Evolutionary conservation across 2,113 vertebrate species (phyloP), one percentile per base, ranked within the genome.

Genomic region (Phylloscopus trochilus): DNA sequence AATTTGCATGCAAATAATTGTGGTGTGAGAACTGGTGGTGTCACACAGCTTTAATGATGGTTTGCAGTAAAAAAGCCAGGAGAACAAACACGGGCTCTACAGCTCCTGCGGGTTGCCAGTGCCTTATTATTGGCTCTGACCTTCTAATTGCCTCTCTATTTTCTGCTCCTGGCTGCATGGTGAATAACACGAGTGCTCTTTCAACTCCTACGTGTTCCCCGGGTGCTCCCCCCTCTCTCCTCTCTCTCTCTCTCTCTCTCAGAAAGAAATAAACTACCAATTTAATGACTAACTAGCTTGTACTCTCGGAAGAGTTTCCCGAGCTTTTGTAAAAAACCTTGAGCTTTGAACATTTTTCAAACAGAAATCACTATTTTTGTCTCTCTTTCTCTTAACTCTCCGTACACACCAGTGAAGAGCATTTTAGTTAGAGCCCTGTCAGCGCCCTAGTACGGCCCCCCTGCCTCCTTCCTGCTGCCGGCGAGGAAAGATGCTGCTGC

Each of bases 101-200:
- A 63, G 83, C 66, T 91, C 77, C 79, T 62, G 59, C 4, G 39
- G 84, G 80, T 83, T 95, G 82, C 70, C 86, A 81, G 76, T 2
- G 5, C 80, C 53, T 87, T 95, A 91, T 96, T 96, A 93, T 80
- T 93, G 90, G 43, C 82, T 96, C 85, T 96, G 90, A 97, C 96
- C 96, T 97, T 95, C 95, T 97, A 96, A 97, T 96, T 96, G 89
- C 86, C 86, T 96, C 90, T 96, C 60, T 88, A 46, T 89, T 94
- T 94, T 95, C 92, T 75, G 90, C 83, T 96, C 66, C 91, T 68
- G 92, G 86, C 72, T 88, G 78, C 89, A 91, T 9, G 72, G 83
- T 64, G 82, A 95, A 89, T 47, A 95, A 83, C 73, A 75, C 0
- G 13, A 93, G 84, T 6, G 64, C 43, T 73, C 92, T 97, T 96